Evolutionary conservation across 2,113 vertebrate genomes (phyloP).

Genomic region (Sphyrna mokarran): DNA sequence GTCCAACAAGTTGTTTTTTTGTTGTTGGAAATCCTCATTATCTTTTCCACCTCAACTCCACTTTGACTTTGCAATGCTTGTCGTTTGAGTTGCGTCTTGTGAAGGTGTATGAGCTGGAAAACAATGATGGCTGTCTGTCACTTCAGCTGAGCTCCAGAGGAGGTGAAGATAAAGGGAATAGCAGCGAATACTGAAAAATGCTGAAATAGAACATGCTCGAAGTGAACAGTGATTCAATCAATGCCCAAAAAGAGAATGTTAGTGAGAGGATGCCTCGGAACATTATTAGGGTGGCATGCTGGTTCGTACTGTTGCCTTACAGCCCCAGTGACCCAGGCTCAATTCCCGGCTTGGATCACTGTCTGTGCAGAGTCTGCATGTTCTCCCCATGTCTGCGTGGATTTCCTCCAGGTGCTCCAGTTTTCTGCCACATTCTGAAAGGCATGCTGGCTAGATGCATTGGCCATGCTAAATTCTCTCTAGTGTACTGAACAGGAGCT

Average conservation of each 20-base stretch:
- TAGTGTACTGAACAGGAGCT: too few relatives aligned
- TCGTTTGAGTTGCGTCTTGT: background rate
- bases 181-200: background rate
- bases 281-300: background rate
- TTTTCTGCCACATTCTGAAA: too few relatives aligned
- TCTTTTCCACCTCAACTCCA: background rate
- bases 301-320: too few relatives aligned
- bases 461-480: too few relatives aligned
- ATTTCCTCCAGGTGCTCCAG: too few relatives aligned
- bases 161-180: background rate
- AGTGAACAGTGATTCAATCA: background rate
- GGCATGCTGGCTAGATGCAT: too few relatives aligned
- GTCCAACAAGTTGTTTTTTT: background rate
- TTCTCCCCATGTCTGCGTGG: too few relatives aligned
- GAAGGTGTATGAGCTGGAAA: background rate
- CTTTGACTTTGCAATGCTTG: background rate
- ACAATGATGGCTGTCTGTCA: background rate
- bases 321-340: too few relatives aligned
- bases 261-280: background rate
- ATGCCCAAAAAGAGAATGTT: background rate
- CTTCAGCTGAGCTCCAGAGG: background rate
- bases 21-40: background rate
- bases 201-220: background rate
- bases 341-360: too few relatives aligned
- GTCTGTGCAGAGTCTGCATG: too few relatives aligned